phyloP scores from a whole-genome alignment of 2,113 vertebrate species.

The Prunella himalayana region DNA sequence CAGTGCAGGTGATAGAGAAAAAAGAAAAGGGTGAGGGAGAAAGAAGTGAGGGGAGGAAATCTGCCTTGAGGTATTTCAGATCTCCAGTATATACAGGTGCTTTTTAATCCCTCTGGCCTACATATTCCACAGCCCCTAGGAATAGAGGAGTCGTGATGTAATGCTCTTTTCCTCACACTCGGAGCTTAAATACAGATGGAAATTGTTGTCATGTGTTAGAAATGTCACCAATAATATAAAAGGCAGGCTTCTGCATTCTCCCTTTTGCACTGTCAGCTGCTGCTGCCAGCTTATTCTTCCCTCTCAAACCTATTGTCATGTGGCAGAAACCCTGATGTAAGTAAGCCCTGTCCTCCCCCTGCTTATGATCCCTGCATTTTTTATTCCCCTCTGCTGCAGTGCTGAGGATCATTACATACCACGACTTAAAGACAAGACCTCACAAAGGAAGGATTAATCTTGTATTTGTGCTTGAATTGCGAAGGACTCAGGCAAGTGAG shows the following conservation, averaged over 20 bases:
- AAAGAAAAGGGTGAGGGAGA: background rate
- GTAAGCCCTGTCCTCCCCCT: slow-evolving; percentile 68
- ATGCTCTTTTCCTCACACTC: slow-evolving; percentile 75
- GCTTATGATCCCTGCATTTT: slow-evolving; percentile 71
- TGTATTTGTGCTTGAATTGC: slow-evolving; percentile 76
- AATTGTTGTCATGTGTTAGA: slow-evolving; percentile 91
- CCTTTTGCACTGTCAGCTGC: slow-evolving; percentile 80
- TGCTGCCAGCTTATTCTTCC: slow-evolving; percentile 67
- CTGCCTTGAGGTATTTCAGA: background rate
- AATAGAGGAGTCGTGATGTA: slow-evolving; percentile 75
- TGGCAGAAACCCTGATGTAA: slow-evolving; percentile 80
- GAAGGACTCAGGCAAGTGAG: slow-evolving; percentile 79
- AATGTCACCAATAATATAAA: slow-evolving; percentile 91
- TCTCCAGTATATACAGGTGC: slow-evolving; percentile 78
- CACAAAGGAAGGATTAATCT: slow-evolving; percentile 87
- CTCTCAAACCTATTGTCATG: slow-evolving; percentile 72
- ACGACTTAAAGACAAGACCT: slow-evolving; percentile 77
- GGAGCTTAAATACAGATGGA: slow-evolving; percentile 85
- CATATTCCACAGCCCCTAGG: slow-evolving; percentile 70
- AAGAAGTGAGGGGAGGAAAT: background rate
- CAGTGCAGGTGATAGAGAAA: background rate
- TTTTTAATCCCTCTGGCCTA: slow-evolving; percentile 76
- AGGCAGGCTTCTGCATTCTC: slow-evolving; percentile 81
- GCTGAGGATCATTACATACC: slow-evolving; percentile 77
- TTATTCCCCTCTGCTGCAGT: slow-evolving; percentile 72